Percentiles rank a stretch among this genome's conserved stretches.
These are phyloP conservation scores for Cydia fagiglandana DNA, from an alignment of 1,140 invertebrate genomes.

Conservation along the genomic window DNA sequence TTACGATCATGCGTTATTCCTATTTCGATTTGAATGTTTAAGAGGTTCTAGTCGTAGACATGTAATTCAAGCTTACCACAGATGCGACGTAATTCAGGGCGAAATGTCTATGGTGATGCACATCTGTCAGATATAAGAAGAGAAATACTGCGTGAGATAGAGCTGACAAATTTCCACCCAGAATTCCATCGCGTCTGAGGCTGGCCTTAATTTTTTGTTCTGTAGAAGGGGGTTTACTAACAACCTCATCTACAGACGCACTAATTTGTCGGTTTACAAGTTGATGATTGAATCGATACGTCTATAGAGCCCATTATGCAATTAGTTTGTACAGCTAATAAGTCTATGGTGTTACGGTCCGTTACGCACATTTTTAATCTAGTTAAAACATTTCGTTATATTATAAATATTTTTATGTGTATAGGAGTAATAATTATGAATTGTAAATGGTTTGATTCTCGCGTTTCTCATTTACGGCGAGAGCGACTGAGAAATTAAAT, in stretches of 20 bases:
- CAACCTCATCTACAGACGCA: background rate
- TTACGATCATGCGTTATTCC: slow-evolving; percentile 30
- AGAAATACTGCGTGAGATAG: background rate
- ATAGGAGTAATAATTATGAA: slow-evolving; percentile 54
- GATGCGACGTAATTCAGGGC: background rate
- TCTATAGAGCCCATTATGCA: slow-evolving; percentile 33
- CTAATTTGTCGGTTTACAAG: slow-evolving; percentile 7
- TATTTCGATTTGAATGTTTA: slow-evolving; percentile 30
- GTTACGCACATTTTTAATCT: slow-evolving; percentile 62
- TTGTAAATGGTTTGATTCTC: slow-evolving; percentile 42
- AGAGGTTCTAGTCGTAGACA: background rate
- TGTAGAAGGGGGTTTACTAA: background rate
- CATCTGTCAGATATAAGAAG: no score
- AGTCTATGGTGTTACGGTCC: slow-evolving; percentile 54
- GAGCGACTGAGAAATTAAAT: slow-evolving; percentile 34
- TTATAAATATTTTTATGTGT: slow-evolving; percentile 62
- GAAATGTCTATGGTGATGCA: background rate
- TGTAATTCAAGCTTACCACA: background rate
- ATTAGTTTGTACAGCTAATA: slow-evolving; percentile 56
- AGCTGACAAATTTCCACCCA: background rate
- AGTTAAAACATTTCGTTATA: slow-evolving; percentile 51
- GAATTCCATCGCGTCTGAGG: background rate
- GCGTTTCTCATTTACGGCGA: slow-evolving; percentile 35
- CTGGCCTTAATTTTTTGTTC: background rate
- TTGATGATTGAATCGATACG: slow-evolving; percentile 21